Evolutionary conservation across 1,140 invertebrate species (phyloP).

Genomic region (Microplitis demolitor): DNA sequence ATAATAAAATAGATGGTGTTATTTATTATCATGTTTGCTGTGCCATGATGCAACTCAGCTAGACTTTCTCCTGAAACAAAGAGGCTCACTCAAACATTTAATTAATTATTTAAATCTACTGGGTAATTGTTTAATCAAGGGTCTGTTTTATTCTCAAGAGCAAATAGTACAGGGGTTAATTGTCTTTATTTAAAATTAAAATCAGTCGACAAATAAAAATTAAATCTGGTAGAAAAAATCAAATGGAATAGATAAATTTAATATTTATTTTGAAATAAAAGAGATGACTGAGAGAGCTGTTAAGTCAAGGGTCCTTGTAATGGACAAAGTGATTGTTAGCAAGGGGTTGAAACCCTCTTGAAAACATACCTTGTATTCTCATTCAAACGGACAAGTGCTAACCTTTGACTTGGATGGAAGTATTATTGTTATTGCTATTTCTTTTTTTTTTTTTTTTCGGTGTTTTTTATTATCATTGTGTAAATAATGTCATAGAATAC

Average conservation of each 20-base stretch:
- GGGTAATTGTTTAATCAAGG: too few relatives aligned
- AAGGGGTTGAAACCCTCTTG: background rate
- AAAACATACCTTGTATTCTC: background rate
- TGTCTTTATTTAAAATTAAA: too few relatives aligned
- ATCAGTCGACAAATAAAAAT: too few relatives aligned
- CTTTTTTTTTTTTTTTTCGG: background rate
- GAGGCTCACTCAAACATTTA: slow-evolving; percentile 46
- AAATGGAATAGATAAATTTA: background rate
- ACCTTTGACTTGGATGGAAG: background rate
- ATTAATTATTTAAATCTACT: background rate
- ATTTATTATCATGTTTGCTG: slow-evolving; percentile 34
- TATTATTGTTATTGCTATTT: background rate
- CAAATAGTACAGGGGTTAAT: too few relatives aligned
- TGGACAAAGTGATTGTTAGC: background rate
- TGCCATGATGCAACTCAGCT: slow-evolving; percentile 66
- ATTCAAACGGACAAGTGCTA: background rate
- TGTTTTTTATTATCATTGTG: background rate
- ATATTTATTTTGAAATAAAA: slow-evolving; percentile 2
- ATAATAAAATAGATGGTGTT: slow-evolving; percentile 29
- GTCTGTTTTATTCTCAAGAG: too few relatives aligned
- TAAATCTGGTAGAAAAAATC: too few relatives aligned
- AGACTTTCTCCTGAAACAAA: slow-evolving; percentile 67
- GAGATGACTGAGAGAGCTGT: background rate
- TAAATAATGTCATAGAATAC: background rate
- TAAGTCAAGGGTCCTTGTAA: background rate